A percentile compares a stretch with the other conserved stretches of the same genome.
Conservation (phyloP, 2,888 invertebrate species). For the Leucozona laternaria region DNA sequence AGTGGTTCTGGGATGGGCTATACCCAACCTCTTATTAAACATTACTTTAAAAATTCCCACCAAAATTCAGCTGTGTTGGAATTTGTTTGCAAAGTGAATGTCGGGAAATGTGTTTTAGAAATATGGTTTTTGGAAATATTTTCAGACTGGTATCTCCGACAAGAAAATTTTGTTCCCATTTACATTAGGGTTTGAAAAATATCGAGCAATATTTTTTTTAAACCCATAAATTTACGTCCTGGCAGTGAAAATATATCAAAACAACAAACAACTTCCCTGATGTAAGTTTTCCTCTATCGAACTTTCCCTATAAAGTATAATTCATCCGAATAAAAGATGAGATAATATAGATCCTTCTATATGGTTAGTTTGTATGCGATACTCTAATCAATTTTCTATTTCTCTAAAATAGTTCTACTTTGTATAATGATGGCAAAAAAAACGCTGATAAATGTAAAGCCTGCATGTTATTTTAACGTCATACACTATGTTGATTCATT, state of each 20-base stretch:
- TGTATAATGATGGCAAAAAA: constrained; percentile 1
- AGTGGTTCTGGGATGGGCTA: too few relatives aligned
- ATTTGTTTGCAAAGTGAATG: too few relatives aligned
- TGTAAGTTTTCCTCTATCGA: not conserved
- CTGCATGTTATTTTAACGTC: constrained; percentile 26
- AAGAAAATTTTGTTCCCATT: too few relatives aligned
- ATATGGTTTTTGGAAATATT: too few relatives aligned
- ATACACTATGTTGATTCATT: constrained; percentile 29
- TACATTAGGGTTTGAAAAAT: too few relatives aligned
- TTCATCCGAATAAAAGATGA: not conserved
- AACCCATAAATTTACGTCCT: not conserved
- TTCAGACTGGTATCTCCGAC: too few relatives aligned
- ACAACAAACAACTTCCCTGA: not conserved
- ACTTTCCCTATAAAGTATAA: not conserved
- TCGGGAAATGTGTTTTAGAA: too few relatives aligned
- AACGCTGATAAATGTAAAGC: not conserved
- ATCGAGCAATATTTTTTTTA: too few relatives aligned
- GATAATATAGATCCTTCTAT: not conserved
- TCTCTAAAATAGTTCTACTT: constrained; percentile 19
- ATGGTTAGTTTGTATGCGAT: not conserved
- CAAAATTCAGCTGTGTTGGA: too few relatives aligned
- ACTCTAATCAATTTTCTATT: constrained; percentile 8
- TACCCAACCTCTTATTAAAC: too few relatives aligned
- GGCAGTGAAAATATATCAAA: not conserved
- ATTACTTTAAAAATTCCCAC: too few relatives aligned